Conservation (phyloP, 2,797 vertebrate genomes). For the Buphagus erythrorhynchus region DNA sequence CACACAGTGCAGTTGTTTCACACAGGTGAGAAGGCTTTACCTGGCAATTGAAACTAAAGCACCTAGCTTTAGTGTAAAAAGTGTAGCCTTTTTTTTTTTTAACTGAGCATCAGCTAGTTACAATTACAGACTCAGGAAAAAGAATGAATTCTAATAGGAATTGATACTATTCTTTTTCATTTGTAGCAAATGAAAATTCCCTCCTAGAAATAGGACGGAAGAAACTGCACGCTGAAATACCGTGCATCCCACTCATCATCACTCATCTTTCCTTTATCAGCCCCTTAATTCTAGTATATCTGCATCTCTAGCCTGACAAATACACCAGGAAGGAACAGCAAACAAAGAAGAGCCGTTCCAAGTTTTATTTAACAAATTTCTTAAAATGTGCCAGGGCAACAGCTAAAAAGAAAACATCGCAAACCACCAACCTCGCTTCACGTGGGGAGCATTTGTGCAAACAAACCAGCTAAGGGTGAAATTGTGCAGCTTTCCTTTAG, state of each 20-base stretch:
- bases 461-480: background rate
- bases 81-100: too few species aligned
- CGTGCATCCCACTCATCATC: background rate
- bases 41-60: background rate
- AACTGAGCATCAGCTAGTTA: background rate
- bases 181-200: background rate
- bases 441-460: background rate
- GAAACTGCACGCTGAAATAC: background rate
- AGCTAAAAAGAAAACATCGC: background rate
- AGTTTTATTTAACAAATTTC: background rate
- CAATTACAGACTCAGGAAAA: background rate
- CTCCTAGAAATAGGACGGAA: background rate
- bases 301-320: background rate
- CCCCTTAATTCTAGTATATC: background rate
- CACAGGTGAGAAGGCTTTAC: background rate
- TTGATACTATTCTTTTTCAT: background rate
- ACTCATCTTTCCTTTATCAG: background rate
- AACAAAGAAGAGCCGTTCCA: background rate
- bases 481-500: background rate
- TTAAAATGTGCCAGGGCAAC: background rate
- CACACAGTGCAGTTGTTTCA: fast-evolving
- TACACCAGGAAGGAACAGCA: fast-evolving
- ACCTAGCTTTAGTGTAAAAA: too few species aligned
- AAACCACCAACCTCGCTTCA: background rate
- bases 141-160: background rate